Conservation (phyloP, 2,888 invertebrate species). For the Selenia dentaria region DNA sequence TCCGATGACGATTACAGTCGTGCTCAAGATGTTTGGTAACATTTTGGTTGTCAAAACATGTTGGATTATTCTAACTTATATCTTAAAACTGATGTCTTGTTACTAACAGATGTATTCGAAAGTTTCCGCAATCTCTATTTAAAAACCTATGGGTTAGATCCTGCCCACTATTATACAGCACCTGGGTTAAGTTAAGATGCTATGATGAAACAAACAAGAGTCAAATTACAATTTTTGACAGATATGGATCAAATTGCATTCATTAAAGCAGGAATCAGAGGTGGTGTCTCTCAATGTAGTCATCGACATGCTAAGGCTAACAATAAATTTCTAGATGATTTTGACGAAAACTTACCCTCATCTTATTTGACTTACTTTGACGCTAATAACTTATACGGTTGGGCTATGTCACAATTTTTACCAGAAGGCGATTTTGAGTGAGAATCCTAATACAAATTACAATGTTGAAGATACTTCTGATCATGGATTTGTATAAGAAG, state of each 20-base stretch:
- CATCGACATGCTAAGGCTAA: slow-evolving; percentile 8
- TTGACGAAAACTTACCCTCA: slow-evolving; percentile 2
- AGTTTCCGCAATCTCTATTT: slow-evolving; percentile 30
- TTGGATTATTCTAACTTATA: slow-evolving; percentile 28
- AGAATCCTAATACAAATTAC: slow-evolving; percentile 6
- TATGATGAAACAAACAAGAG: slow-evolving; percentile 21
- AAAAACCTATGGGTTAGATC: slow-evolving; percentile 11
- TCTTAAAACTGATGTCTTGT: slow-evolving; percentile 28
- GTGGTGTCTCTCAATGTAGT: no score
- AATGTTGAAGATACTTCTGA: slow-evolving; percentile 11
- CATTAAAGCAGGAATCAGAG: background rate
- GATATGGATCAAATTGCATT: slow-evolving; percentile 1
- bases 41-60: slow-evolving; percentile 40
- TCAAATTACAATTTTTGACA: slow-evolving; percentile 12
- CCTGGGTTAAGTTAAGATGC: slow-evolving; percentile 20
- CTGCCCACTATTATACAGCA: no score
- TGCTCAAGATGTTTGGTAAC: slow-evolving; percentile 15
- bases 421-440: slow-evolving; percentile 17
- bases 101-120: slow-evolving; percentile 26
- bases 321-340: slow-evolving; percentile 6
- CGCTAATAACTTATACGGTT: slow-evolving; percentile 28
- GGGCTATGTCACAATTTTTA: slow-evolving; percentile 21
- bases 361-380: slow-evolving; percentile 20
- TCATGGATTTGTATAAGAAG: slow-evolving; percentile 26
- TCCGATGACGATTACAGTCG: slow-evolving; percentile 15